These are phyloP conservation scores for Chaetophractus vellerosus DNA, from an alignment of 2,797 vertebrate species.

Conservation along the genomic window DNA sequence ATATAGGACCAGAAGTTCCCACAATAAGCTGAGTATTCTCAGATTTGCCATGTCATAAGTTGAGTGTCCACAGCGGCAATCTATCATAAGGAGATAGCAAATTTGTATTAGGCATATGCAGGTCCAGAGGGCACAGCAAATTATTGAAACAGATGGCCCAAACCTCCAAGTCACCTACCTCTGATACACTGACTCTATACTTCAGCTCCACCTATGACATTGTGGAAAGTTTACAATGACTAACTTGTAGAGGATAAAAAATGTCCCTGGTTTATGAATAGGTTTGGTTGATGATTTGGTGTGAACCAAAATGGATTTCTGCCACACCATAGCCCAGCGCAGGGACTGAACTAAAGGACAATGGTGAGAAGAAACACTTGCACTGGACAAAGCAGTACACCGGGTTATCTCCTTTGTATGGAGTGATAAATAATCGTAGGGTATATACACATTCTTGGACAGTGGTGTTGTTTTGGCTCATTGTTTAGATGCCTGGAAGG, in stretches of 20 bases:
- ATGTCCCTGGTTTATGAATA: not conserved
- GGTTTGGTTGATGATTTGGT: not conserved
- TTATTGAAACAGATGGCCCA: not conserved
- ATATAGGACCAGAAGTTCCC: not conserved
- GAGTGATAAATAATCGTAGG: not conserved
- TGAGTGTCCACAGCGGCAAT: not conserved
- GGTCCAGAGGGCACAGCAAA: not conserved
- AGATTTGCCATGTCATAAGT: too few species aligned
- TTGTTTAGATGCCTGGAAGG: too few species aligned
- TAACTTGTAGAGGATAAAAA: not conserved
- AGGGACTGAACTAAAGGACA: too few species aligned
- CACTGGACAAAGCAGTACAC: not conserved
- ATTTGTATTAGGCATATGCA: not conserved
- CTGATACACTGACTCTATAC: not conserved
- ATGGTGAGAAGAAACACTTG: not conserved
- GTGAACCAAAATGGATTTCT: not conserved
- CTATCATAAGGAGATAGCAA: not conserved
- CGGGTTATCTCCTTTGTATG: not conserved
- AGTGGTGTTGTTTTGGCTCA: not conserved
- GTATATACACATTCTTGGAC: not conserved
- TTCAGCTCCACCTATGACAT: not conserved
- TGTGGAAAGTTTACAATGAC: not conserved
- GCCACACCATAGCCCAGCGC: not conserved
- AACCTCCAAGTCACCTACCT: not conserved
- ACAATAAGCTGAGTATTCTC: too few species aligned